Conservation (phyloP, 1,140 invertebrate genomes). For the Diploscapter pachys region DNA sequence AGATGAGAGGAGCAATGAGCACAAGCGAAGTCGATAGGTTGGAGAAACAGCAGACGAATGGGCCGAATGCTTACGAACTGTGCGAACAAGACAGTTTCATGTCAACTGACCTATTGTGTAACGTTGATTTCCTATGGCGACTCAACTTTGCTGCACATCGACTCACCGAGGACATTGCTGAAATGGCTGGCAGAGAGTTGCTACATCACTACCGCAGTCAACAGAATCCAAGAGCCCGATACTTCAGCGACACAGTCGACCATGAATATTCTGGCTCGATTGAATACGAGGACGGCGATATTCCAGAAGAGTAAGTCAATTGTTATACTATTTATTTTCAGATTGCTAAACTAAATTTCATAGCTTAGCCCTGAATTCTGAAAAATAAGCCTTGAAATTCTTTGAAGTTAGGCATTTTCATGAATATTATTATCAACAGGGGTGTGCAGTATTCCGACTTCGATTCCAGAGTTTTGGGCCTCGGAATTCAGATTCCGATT, state of each 20-base stretch:
- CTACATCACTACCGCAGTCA: conserved; percentile 15
- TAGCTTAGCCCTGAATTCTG: not conserved
- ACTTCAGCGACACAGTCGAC: conserved; percentile 24
- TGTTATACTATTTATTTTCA: not conserved
- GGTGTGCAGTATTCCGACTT: too few species aligned
- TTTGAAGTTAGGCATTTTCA: too few species aligned
- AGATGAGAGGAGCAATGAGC: conserved; percentile 3
- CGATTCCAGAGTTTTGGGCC: too few species aligned
- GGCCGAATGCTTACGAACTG: conserved; percentile 36
- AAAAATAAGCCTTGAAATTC: too few species aligned
- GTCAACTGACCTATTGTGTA: conserved; percentile 29
- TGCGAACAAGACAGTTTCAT: conserved; percentile 40
- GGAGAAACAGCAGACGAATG: conserved; percentile 1
- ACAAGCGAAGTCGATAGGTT: conserved; percentile 5
- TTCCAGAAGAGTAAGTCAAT: conserved; percentile 10
- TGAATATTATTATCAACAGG: too few species aligned
- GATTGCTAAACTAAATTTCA: not conserved
- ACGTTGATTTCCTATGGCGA: conserved; percentile 38
- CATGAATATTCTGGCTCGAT: not conserved
- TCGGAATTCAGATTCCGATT: too few species aligned
- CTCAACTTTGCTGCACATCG: conserved; percentile 38
- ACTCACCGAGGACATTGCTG: conserved; percentile 39
- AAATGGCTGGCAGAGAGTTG: conserved; percentile 32
- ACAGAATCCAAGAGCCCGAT: conserved; percentile 32
- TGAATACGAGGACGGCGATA: conserved; percentile 19